Conservation (phyloP, 2,888 invertebrate genomes). For the Chrysodeixis includens region DNA sequence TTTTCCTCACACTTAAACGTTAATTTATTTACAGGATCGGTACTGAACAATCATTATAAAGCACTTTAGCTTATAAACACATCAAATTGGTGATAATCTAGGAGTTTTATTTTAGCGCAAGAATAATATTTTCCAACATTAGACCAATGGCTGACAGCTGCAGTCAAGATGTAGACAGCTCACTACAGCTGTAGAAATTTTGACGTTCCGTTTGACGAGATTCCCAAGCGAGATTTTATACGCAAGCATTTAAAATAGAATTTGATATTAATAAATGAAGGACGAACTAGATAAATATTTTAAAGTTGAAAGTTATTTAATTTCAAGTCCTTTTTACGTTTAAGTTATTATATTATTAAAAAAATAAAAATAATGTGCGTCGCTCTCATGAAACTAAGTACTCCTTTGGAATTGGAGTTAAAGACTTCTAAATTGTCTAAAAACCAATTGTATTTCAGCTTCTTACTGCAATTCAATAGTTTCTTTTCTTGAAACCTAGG, state of each 20-base stretch:
- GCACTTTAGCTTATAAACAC: neutral
- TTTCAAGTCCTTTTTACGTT: too few relatives aligned
- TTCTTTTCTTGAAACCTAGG: too few relatives aligned
- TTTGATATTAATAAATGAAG: neutral
- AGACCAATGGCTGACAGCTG: slow-evolving; percentile 32
- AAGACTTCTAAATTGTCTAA: too few relatives aligned
- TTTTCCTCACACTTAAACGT: slow-evolving; percentile 12
- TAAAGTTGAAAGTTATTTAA: too few relatives aligned
- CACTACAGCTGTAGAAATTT: slow-evolving; percentile 32
- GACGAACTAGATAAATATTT: too few relatives aligned
- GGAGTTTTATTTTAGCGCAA: neutral
- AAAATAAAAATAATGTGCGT: too few relatives aligned
- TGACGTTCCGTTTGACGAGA: neutral
- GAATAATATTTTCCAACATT: slow-evolving; percentile 35
- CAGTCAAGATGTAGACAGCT: slow-evolving; percentile 23
- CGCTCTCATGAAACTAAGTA: too few relatives aligned
- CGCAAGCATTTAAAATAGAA: neutral
- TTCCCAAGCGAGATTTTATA: neutral
- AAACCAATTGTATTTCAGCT: too few relatives aligned
- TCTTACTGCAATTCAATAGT: too few relatives aligned
- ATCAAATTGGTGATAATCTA: slow-evolving; percentile 9
- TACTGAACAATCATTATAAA: slow-evolving; percentile 16
- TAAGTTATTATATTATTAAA: too few relatives aligned
- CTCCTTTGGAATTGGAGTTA: too few relatives aligned
- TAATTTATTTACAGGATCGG: slow-evolving; percentile 18